Conservation (phyloP, 2,888 invertebrate genomes). For the Prosapia bicincta region DNA sequence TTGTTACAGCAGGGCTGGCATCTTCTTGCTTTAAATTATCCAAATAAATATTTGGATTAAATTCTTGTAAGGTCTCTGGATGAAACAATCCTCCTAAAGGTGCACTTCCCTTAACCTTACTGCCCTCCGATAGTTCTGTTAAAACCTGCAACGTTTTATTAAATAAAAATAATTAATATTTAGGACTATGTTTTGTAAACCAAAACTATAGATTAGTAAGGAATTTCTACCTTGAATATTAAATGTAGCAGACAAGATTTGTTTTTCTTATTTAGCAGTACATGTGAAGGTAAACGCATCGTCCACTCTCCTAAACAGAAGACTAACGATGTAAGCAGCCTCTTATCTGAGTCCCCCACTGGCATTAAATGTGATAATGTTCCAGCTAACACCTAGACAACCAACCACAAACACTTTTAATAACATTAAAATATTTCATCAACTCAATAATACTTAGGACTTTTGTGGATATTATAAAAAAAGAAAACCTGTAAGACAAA, state of each 20-base stretch:
- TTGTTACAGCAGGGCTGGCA: slow-evolving; percentile 33
- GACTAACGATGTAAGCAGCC: slow-evolving; percentile 75
- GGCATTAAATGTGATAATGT: slow-evolving; percentile 52
- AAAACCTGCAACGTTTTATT: slow-evolving; percentile 3
- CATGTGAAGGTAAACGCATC: slow-evolving; percentile 63
- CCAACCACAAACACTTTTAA: too few species aligned
- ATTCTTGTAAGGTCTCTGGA: slow-evolving; percentile 1
- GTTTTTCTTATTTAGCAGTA: slow-evolving; percentile 39
- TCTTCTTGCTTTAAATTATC: slow-evolving; percentile 56
- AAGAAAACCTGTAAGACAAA: too few species aligned
- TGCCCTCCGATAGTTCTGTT: neutral
- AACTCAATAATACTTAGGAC: too few species aligned
- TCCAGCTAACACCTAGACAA: slow-evolving; percentile 51
- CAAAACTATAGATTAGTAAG: too few species aligned
- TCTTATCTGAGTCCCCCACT: slow-evolving; percentile 60
- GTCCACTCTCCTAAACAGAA: slow-evolving; percentile 93
- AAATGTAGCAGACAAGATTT: slow-evolving; percentile 54
- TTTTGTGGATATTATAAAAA: too few species aligned
- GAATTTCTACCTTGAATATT: slow-evolving; percentile 69
- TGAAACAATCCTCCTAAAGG: slow-evolving; percentile 54
- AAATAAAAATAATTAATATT: too few species aligned
- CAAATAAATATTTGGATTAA: slow-evolving; percentile 64
- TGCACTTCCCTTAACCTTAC: slow-evolving; percentile 52
- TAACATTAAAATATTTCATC: too few species aligned
- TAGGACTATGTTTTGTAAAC: too few species aligned